Evolutionary conservation across 1,140 invertebrate genomes (phyloP).

Genomic region (Lepidurus apus): DNA sequence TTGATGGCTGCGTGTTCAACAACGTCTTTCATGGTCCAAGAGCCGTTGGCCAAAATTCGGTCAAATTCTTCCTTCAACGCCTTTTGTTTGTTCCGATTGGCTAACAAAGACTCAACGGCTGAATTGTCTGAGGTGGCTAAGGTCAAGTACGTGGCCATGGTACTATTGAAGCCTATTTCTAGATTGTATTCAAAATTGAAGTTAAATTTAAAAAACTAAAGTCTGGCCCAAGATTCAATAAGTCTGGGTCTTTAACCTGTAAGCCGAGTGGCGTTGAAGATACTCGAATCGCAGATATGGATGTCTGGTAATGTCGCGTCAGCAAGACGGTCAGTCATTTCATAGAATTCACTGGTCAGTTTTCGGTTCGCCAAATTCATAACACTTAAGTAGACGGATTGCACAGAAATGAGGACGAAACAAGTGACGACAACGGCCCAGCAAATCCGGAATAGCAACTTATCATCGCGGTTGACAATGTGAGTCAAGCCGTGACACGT

Average conservation of each 20-base stretch:
- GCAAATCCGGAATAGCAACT: not conserved
- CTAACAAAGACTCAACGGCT: not conserved
- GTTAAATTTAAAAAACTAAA: not conserved
- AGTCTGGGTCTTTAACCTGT: not conserved
- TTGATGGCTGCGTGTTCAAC: constrained; percentile 26
- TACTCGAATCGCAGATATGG: constrained; percentile 30
- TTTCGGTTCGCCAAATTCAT: not conserved
- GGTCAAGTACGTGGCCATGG: constrained; percentile 30
- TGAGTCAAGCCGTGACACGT: constrained; percentile 28
- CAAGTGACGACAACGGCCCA: not conserved
- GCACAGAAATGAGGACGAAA: not conserved
- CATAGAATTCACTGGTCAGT: not conserved
- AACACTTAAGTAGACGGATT: not conserved
- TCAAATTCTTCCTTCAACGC: constrained; percentile 25
- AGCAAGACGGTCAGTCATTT: not conserved
- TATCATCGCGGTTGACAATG: constrained; percentile 19
- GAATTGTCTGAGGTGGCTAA: constrained; percentile 22
- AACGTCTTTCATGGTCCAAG: constrained; percentile 27
- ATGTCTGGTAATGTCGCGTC: constrained; percentile 26
- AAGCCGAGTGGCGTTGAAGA: constrained; percentile 16
- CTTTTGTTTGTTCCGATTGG: not conserved
- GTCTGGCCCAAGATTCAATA: too few species aligned
- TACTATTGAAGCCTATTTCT: constrained; percentile 30
- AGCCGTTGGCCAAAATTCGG: not conserved
- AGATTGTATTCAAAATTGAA: not conserved